Evolutionary conservation across 2,888 invertebrate genomes (phyloP).

Genomic region (Pemphredon lugubris): DNA sequence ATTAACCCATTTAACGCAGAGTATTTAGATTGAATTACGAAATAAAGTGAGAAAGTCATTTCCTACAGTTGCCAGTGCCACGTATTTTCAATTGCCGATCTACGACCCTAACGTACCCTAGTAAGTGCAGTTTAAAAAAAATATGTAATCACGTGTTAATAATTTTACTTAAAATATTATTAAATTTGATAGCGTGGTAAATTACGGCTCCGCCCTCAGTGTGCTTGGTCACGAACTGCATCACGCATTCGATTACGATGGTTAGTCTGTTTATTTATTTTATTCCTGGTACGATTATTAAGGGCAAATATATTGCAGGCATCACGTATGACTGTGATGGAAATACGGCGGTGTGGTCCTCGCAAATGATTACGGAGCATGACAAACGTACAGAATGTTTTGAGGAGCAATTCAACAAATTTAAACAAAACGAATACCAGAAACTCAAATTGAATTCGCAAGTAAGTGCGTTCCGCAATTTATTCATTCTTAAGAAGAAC

Average conservation of each 20-base stretch:
- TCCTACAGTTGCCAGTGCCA: background rate
- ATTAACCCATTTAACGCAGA: too few relatives aligned
- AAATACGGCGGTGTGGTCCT: background rate
- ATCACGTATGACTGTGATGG: background rate
- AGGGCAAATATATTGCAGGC: background rate
- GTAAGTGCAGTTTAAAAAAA: background rate
- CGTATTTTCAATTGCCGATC: background rate
- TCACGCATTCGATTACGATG: background rate
- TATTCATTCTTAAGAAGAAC: too few relatives aligned
- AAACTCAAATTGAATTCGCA: background rate
- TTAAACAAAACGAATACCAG: background rate
- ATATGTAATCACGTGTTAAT: too few relatives aligned
- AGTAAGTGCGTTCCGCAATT: too few relatives aligned
- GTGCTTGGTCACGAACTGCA: constrained; percentile 7
- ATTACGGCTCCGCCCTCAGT: background rate
- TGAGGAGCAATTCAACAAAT: background rate
- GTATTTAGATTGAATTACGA: too few relatives aligned
- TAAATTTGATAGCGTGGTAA: background rate
- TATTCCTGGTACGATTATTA: too few relatives aligned
- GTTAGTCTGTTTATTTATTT: background rate
- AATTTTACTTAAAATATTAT: too few relatives aligned
- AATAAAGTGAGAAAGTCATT: too few relatives aligned
- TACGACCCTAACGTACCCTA: background rate
- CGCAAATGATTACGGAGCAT: background rate
- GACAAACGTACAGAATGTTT: background rate